Evolutionary conservation across 2,113 vertebrate genomes (phyloP).

Genomic region (Odontesthes bonariensis): DNA sequence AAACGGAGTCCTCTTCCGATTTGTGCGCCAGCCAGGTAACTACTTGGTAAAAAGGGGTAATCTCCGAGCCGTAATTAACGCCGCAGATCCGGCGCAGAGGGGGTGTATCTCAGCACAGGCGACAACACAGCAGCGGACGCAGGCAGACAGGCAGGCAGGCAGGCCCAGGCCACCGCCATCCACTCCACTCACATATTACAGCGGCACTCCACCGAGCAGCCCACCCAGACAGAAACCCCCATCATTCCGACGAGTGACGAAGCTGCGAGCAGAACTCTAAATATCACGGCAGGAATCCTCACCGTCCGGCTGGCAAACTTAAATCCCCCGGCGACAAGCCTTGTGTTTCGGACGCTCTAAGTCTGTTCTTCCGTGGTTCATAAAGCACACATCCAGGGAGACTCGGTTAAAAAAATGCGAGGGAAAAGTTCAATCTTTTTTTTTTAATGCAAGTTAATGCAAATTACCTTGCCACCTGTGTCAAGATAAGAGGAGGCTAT

Average conservation of each 20-base stretch:
- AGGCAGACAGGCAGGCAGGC: slow-evolving; percentile 31
- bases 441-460: slow-evolving; percentile 35
- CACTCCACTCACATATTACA: slow-evolving; percentile 63
- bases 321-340: slow-evolving; percentile 71
- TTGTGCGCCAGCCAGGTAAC: slow-evolving; percentile 3
- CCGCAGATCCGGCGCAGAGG: slow-evolving; percentile 56
- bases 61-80: slow-evolving; percentile 53
- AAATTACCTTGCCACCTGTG: slow-evolving; percentile 59
- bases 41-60: slow-evolving; percentile 33
- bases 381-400: slow-evolving; percentile 33
- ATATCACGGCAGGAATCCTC: slow-evolving; percentile 53
- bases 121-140: slow-evolving; percentile 33
- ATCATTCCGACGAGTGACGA: slow-evolving; percentile 60
- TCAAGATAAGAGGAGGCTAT: slow-evolving; percentile 31
- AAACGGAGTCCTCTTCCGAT: slow-evolving; percentile 16
- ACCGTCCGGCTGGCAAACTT: slow-evolving; percentile 65
- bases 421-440: slow-evolving; percentile 56
- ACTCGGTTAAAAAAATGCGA: slow-evolving; percentile 9
- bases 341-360: slow-evolving; percentile 12
- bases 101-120: slow-evolving; percentile 51
- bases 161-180: slow-evolving; percentile 60
- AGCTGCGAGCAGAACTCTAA: slow-evolving; percentile 51
- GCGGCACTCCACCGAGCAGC: slow-evolving; percentile 32
- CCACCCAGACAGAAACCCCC: slow-evolving; percentile 46
- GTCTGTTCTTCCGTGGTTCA: slow-evolving; percentile 12